Conservation (phyloP, 2,113 vertebrate species). For the Prionailurus bengalensis region DNA sequence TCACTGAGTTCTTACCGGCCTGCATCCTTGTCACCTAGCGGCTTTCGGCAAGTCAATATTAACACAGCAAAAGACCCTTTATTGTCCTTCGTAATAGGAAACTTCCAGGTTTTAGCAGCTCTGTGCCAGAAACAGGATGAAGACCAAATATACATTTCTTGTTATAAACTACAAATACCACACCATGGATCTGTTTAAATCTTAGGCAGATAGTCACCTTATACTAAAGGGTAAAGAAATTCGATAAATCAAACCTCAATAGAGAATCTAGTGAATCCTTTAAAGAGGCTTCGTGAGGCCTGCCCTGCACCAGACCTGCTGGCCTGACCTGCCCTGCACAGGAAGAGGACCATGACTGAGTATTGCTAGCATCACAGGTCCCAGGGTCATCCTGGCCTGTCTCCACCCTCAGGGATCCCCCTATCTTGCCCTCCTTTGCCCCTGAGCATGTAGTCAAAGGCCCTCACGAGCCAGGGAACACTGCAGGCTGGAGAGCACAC, state of each 20-base stretch:
- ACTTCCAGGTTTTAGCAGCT: not conserved
- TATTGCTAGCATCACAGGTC: not conserved
- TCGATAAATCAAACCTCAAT: not conserved
- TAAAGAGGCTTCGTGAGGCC: not conserved
- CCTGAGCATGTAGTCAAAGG: not conserved
- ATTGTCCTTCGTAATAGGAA: not conserved
- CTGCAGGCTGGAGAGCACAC: slow-evolving; percentile 90
- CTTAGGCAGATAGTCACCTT: not conserved
- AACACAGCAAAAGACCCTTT: not conserved
- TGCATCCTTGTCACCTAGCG: not conserved
- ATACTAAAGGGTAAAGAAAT: not conserved
- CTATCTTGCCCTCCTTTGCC: not conserved
- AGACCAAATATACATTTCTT: not conserved
- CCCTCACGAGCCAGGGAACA: slow-evolving; percentile 83
- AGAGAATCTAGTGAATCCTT: not conserved
- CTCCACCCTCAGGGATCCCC: not conserved
- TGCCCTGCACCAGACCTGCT: not conserved
- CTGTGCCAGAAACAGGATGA: not conserved
- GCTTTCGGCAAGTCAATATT: not conserved
- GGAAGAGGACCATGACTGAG: not conserved
- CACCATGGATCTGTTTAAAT: not conserved
- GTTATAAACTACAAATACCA: not conserved
- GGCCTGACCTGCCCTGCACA: not conserved
- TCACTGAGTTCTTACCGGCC: not conserved
- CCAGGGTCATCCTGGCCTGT: not conserved